Evolutionary conservation across 2,888 invertebrate species (phyloP), one percentile per base, ranked within the genome.

Genomic region (Ophion costatus): DNA sequence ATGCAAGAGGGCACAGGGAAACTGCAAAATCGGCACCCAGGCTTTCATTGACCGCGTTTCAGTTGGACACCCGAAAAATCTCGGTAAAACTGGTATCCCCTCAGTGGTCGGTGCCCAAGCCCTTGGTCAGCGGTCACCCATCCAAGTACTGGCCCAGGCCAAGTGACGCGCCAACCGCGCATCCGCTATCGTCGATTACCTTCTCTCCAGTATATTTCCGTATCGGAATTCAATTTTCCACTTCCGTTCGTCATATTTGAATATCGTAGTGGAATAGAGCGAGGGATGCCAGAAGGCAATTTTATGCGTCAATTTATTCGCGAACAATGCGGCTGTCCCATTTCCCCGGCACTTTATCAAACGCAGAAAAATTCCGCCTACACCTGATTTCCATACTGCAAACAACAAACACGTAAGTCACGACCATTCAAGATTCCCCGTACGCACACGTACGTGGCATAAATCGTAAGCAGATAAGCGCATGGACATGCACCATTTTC

Each of bases 401-500:
- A 51, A 51, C 51, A 51, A 51, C 57, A 33, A 57, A 7, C 24
- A 17, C 20, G 57, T n/a, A 20, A n/a, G 11, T 56, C 20, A 11
- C 51, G 38, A 71, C 29, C 14, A 33, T 61, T 73, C 20, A 61
- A 20, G 59, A 59, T 59, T 20, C 22, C 45, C 9, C 33, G 33
- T 33, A 59, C 38, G 33, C 57, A 59, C 71, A 22, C 11, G 38
- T 7, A 57, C 57, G 22, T 38, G 11, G 33, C 20, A 59, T 73
- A 73, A 56, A 71, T 71, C n/a, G 33, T 57, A 57, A 56, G 10
- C 33, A 71, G 70, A 71, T 71, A 71, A 71, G 69, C 45, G 17
- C 69, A 69, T 24, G 69, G 69, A 69, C 69, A 69, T 69, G 45
- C 24, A 20, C 38, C 45, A 51, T 71, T 57, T 56, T 71, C 71